These are phyloP conservation scores for Grammomys dolichurus DNA, from an alignment of 2,113 vertebrate species.

Conservation along the genomic window DNA sequence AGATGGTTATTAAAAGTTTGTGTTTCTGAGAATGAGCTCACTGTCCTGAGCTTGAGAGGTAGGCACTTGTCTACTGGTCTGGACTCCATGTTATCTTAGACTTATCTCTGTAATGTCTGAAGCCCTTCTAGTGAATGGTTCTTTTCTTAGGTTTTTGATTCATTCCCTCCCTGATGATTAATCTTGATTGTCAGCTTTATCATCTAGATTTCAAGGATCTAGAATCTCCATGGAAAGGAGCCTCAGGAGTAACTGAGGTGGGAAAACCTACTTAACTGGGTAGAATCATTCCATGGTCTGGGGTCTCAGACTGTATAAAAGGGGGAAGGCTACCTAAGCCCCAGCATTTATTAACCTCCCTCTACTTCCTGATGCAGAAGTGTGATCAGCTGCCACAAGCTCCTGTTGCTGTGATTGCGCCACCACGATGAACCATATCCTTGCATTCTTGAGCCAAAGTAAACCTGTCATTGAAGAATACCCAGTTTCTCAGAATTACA, in stretches of 20 bases:
- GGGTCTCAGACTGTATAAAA: neutral
- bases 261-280: neutral
- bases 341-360: neutral
- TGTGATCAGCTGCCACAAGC: neutral
- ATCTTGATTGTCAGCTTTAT: neutral
- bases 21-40: neutral
- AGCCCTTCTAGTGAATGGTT: neutral
- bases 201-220: neutral
- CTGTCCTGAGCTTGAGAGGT: neutral
- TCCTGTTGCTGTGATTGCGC: neutral
- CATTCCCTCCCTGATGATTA: neutral
- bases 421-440: neutral
- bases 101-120: neutral
- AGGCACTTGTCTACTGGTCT: neutral
- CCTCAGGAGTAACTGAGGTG: neutral
- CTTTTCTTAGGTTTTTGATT: slow-evolving; percentile 33
- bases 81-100: neutral
- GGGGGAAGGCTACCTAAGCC: neutral
- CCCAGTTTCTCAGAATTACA: neutral
- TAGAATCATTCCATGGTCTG: neutral
- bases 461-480: neutral
- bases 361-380: neutral
- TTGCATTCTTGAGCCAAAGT: neutral
- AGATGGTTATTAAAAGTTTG: neutral
- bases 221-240: neutral